Base-by-base conservation (phyloP, 92 coral and sea anemone species). In the Paramuricea clavata region DNA sequence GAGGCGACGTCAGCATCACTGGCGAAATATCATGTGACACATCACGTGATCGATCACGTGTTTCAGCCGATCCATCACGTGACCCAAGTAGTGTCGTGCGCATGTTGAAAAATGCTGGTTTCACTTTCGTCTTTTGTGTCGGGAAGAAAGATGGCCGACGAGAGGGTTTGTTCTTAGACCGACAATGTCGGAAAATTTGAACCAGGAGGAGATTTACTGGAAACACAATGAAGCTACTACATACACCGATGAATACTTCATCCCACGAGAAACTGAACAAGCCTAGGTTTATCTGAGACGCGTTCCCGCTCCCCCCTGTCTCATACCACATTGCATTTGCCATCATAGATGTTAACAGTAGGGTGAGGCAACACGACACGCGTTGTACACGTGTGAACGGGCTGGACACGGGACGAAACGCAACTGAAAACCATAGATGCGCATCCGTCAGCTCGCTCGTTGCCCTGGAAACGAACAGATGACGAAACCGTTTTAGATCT, bases 281-380 rank as follows among this genome's bases (percentile, higher is more conserved):
- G 12, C 97, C 99, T 27, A 97, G 87, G 49, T 94, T 85, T 36
- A 94, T 92, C 8, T 85, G 87, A 4, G 90, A 90, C 88, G 87
- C 89, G 8, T 83, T 75, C 4, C 93, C 97, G 12, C 61, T 83
- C 57, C 84, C 73, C 57, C 91, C 93, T 15, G 89, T 85, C 70
- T 94, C 71, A 81, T 97, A 97, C 98, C 98, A 97, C 97, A 97
- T 89, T 4, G 99, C 99, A 71, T 97, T 97, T 13, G 92, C 92
- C 99, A 97, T 94, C 99, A 97, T 97, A 33, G 93, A 89, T 42
- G 98, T 91, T 34, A 97, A 90, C 47, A 97, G 95, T 50, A 97
- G 94, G 71, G 99, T 94, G 64, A 97, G 82, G 75, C 99, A 97
- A 69, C 99, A 97, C 1, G 99, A 94, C 80, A 97, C 93, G 59